Evolutionary conservation across 2,797 vertebrate species (phyloP).

Genomic region (Anableps anableps): DNA sequence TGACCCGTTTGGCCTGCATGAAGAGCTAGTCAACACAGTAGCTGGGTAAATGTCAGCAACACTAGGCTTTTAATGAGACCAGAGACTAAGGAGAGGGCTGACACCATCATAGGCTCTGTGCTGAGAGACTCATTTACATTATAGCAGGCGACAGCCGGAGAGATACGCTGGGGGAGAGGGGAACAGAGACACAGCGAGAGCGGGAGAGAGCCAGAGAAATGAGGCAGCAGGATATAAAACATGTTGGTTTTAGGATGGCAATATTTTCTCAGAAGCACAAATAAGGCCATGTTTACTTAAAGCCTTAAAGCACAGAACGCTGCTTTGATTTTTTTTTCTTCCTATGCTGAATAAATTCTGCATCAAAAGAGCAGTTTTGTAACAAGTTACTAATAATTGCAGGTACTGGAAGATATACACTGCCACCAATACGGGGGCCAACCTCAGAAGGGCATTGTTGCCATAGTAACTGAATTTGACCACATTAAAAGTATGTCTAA

Average conservation of each 20-base stretch:
- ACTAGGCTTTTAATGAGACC: constrained; percentile 70
- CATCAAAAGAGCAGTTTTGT: constrained; percentile 1
- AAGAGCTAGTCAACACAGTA: constrained; percentile 64
- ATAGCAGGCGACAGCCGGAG: constrained; percentile 68
- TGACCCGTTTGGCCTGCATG: constrained; percentile 61
- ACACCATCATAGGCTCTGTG: constrained; percentile 61
- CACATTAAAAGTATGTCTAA: constrained; percentile 5
- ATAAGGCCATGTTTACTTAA: constrained; percentile 4
- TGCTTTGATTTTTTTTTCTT: background rate
- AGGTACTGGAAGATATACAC: background rate
- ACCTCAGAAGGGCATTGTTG: constrained; percentile 6
- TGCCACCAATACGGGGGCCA: background rate
- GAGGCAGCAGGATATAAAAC: constrained; percentile 27
- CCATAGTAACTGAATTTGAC: constrained; percentile 18
- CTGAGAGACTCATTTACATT: constrained; percentile 74
- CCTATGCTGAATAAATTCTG: background rate
- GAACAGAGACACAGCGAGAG: constrained; percentile 4
- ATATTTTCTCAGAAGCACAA: constrained; percentile 18
- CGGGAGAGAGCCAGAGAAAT: constrained; percentile 17
- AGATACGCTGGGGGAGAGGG: constrained; percentile 42
- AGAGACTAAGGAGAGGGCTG: constrained; percentile 65
- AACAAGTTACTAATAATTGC: background rate
- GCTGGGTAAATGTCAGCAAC: constrained; percentile 74
- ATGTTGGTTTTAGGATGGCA: constrained; percentile 34
- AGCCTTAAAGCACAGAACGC: background rate